Evolutionary conservation across 2,113 vertebrate genomes (phyloP), one percentile per base, ranked within the genome.

Genomic region (Cromileptes altivelis): DNA sequence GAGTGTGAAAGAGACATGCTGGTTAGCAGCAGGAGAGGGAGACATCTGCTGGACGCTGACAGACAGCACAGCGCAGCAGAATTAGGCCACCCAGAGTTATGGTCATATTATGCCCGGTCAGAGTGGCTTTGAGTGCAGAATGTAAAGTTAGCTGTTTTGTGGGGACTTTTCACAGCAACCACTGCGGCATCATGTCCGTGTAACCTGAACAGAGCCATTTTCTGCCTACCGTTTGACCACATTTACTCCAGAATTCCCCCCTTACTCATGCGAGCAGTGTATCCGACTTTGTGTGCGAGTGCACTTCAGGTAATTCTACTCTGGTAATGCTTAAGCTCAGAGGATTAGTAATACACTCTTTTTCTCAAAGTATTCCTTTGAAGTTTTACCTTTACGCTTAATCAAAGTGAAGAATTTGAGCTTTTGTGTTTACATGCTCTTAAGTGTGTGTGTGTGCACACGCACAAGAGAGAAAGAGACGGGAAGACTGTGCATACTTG

Each of bases 11-110:
- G 64, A 88, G 84, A 62, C 92, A 78, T 13, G 25, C 57, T 78
- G 83, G 60, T 69, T 92, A 79, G 87, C 85, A 78, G 89, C 82
- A 80, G 95, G 88, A 85, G 89, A 96, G 95, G 90, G 97, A 94
- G 97, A 94, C 97, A 95, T 95, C 97, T 98, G 92, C 96, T 95
- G 97, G 96, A 84, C 3, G 0, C 47, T 4, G 21, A 30, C n/a
- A 49, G 55, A 17, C 80, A 91, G 64, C 70, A 80, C 95, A 70
- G 65, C 77, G 14, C 56, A 45, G 75, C 65, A 50, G 62, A 85
- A 84, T 42, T 25, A 75, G 88, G 82, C 84, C 87, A 81, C 82
- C 45, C 75, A 60, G 23, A 81, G 81, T 74, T 85, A 2, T n/a
- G 62, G 79, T 74, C 74, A 25, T 9, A 50, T 50, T 23, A 68